Evolutionary conservation across 2,797 vertebrate genomes (phyloP), one percentile per base, ranked within the genome.

Genomic region (Mico argentatus): DNA sequence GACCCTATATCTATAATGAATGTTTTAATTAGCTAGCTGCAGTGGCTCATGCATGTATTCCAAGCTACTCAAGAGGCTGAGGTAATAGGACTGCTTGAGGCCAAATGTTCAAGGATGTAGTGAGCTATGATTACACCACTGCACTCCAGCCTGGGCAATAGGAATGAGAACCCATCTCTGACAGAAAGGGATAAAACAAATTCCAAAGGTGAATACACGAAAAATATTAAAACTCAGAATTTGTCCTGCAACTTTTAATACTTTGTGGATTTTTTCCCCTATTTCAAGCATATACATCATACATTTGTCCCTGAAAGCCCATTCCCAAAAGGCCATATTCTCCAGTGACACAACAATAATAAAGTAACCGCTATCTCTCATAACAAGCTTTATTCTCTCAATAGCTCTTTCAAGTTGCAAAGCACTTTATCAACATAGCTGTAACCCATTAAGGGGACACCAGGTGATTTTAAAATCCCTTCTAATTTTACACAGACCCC

Each of bases 181-280:
- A 52, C 50, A 26, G 41, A 73, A 39, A 41, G 22, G 44, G 2
- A 81, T 52, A n/a, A 87, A 82, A 92, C 50, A 70, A 73, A 87
- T 59, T 39, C 73, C 22, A 82, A 83, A 93, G 46, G 50, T 83
- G 50, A 90, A 93, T 87, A 64, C 22, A 41, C 26, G 81, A 83
- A 92, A 81, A 90, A 95, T 72, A 85, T n/a, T 46, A 72, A 8
- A 91, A 91, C 77, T 91, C 7, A 83, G 5, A 95, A 33, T 50
- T 77, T 67, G 0, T 50, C 67, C 19, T 48, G 12, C 3, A 90
- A 83, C 22, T 57, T 33, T 70, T 36, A 92, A 90, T 79, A 89
- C 75, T n/a, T n/a, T n/a, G n/a, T n/a, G n/a, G n/a, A n/a, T n/a
- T n/a, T n/a, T n/a, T n/a, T n/a, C n/a, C n/a, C n/a, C n/a, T n/a